phyloP scores from a whole-genome alignment of 2,888 invertebrate species.

The Buathra laborator region DNA sequence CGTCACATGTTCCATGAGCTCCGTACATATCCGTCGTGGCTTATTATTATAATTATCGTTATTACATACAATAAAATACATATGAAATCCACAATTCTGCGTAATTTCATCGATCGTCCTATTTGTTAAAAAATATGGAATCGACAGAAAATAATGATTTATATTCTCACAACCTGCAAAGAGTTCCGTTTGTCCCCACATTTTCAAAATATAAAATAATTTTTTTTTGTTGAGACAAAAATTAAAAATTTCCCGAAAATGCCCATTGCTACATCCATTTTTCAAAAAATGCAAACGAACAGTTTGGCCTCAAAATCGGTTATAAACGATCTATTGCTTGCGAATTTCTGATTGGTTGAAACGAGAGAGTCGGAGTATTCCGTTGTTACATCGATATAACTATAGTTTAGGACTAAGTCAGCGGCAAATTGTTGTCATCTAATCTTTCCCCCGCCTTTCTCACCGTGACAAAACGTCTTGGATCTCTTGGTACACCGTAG shows the following conservation, averaged over 20 bases:
- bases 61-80: neutral
- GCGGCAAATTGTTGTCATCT: constrained; percentile 34
- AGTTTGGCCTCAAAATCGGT: neutral
- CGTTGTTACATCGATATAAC: neutral
- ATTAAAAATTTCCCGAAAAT: too few relatives aligned
- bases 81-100: neutral
- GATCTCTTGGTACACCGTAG: constrained; percentile 40
- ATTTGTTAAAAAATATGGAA: neutral
- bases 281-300: neutral
- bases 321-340: neutral
- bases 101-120: neutral
- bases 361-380: neutral
- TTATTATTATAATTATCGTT: neutral
- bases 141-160: neutral
- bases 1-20: neutral
- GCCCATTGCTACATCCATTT: neutral
- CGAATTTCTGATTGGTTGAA: constrained; percentile 10
- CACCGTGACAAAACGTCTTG: constrained; percentile 1
- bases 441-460: constrained; percentile 3
- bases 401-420: neutral
- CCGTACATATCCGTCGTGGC: neutral
- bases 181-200: too few relatives aligned
- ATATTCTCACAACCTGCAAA: too few relatives aligned
- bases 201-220: too few relatives aligned
- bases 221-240: neutral